Evolutionary conservation across 2,113 vertebrate genomes (phyloP).

Genomic region (Irena cyanogastra): DNA sequence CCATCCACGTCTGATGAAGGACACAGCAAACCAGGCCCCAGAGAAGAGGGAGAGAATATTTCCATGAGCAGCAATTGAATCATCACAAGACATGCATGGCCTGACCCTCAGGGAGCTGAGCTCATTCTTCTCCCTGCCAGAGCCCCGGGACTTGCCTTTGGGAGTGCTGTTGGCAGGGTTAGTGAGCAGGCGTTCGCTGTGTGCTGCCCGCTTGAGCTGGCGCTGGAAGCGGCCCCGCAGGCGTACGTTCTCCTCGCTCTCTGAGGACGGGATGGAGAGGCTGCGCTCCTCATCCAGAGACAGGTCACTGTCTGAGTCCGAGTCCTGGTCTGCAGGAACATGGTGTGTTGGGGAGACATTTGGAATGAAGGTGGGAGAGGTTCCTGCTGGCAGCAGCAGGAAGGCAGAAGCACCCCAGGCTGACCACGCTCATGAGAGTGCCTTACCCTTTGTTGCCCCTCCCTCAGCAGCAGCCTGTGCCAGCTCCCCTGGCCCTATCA

Average conservation of each 20-base stretch:
- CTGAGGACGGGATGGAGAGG: constrained; percentile 93
- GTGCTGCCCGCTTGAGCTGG: constrained; percentile 87
- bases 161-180: constrained; percentile 81
- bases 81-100: fast-evolving
- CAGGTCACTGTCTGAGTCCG: constrained; percentile 92
- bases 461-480: neutral
- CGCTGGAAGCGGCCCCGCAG: constrained; percentile 90
- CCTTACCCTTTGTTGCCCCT: neutral
- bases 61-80: neutral
- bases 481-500: neutral
- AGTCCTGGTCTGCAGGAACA: constrained; percentile 82
- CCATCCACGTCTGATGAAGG: constrained; percentile 87
- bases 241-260: constrained; percentile 93
- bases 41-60: neutral
- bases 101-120: neutral
- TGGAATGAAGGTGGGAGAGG: neutral
- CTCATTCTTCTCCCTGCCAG: neutral
- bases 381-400: neutral
- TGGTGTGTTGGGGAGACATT: neutral
- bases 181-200: constrained; percentile 90
- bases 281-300: constrained; percentile 95
- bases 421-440: fast-evolving
- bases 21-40: neutral
- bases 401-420: neutral
- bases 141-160: constrained; percentile 77